Conservation (phyloP, 2,888 invertebrate genomes). For the Piscicola geometra region DNA sequence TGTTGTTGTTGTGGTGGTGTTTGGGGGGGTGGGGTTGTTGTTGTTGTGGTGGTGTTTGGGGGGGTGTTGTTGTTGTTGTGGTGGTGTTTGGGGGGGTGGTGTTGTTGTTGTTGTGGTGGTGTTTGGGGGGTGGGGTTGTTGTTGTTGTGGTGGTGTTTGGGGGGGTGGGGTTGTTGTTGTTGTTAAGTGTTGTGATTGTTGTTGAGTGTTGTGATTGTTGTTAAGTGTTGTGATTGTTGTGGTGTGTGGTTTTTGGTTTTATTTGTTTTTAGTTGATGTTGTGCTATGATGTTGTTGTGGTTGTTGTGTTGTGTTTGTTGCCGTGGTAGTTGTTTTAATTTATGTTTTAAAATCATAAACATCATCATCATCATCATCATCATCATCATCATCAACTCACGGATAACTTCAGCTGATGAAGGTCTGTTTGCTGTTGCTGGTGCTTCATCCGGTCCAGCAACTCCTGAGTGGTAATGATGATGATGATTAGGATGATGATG, state of each 20-base stretch:
- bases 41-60: not conserved
- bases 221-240: not conserved
- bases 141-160: too few species aligned
- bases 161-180: too few species aligned
- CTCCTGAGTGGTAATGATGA: constrained; percentile 55
- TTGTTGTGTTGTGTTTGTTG: not conserved
- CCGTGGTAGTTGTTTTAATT: not conserved
- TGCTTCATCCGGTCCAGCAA: constrained; percentile 71
- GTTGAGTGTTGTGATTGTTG: too few species aligned
- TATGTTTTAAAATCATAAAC: not conserved
- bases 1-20: not conserved
- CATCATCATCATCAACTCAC: constrained; percentile 54
- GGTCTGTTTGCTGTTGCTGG: constrained; percentile 66
- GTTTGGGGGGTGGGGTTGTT: too few species aligned
- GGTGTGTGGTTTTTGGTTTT: not conserved
- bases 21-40: not conserved
- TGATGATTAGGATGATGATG: too few species aligned
- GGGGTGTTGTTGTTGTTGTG: constrained; percentile 45
- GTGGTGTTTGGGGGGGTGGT: too few species aligned
- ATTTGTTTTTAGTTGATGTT: not conserved
- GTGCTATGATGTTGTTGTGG: too few species aligned
- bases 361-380: not conserved
- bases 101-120: not conserved
- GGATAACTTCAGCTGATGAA: constrained; percentile 70
- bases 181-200: too few species aligned